Conservation (phyloP, 2,797 vertebrate genomes). For the Danio tinwini region DNA sequence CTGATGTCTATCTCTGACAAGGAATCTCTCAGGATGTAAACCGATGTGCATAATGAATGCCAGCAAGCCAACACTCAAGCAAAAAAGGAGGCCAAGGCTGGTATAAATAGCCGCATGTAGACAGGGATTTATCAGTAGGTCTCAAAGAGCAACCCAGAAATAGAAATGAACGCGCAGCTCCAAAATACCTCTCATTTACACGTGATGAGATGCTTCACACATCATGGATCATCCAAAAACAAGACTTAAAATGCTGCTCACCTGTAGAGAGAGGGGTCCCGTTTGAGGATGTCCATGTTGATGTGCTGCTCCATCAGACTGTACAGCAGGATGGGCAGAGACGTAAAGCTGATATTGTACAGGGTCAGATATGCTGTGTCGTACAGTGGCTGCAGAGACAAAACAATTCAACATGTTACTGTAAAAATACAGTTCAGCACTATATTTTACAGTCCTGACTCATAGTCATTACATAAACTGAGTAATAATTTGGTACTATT, state of each 20-base stretch:
- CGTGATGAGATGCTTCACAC: not conserved
- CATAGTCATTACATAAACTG: too few species aligned
- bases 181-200: slow-evolving; percentile 11
- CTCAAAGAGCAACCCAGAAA: slow-evolving; percentile 22
- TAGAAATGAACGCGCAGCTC: slow-evolving; percentile 9
- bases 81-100: slow-evolving; percentile 36
- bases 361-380: slow-evolving; percentile 96
- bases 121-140: slow-evolving; percentile 45
- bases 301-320: slow-evolving; percentile 97
- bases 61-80: slow-evolving; percentile 7
- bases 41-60: not conserved
- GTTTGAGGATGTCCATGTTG: slow-evolving; percentile 88
- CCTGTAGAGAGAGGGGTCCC: slow-evolving; percentile 80
- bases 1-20: too few species aligned
- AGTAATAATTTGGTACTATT: too few species aligned
- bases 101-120: slow-evolving; percentile 44
- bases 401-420: not conserved
- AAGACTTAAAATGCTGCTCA: not conserved
- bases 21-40: not conserved
- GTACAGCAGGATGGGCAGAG: slow-evolving; percentile 94
- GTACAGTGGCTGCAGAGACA: slow-evolving; percentile 86
- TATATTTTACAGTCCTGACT: too few species aligned
- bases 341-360: slow-evolving; percentile 99
- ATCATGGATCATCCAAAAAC: not conserved
- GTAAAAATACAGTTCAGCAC: too few species aligned